Conservation (phyloP, 2,797 vertebrate species). For the Bovichtus diacanthus region DNA sequence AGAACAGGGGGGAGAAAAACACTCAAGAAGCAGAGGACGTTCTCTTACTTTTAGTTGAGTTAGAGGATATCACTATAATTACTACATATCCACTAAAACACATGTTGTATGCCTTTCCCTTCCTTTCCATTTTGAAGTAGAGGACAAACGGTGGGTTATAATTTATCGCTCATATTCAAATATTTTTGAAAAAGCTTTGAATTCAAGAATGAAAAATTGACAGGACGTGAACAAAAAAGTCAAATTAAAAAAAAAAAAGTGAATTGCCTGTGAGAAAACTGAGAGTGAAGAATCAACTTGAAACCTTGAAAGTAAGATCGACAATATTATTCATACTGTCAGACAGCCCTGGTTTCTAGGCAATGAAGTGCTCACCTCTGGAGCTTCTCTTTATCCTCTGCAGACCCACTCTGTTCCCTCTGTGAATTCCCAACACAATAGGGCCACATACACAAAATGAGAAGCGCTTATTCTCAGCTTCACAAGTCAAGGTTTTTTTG, state of each 20-base stretch:
- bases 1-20: not conserved
- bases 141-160: not conserved
- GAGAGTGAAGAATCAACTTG: slow-evolving; percentile 20
- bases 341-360: slow-evolving; percentile 42
- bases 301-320: slow-evolving; percentile 50
- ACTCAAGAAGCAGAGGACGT: slow-evolving; percentile 3
- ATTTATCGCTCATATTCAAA: not conserved
- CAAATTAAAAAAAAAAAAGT: not conserved
- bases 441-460: slow-evolving; percentile 34
- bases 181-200: slow-evolving; percentile 15
- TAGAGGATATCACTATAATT: slow-evolving; percentile 1
- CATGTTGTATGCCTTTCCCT: not conserved
- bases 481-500: slow-evolving; percentile 50
- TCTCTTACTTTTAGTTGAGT: slow-evolving; percentile 18
- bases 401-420: slow-evolving; percentile 43
- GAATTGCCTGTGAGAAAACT: slow-evolving; percentile 29
- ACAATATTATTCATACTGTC: slow-evolving; percentile 39
- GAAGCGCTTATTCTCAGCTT: slow-evolving; percentile 34
- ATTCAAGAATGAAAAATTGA: slow-evolving; percentile 3
- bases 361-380: slow-evolving; percentile 61
- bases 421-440: slow-evolving; percentile 47
- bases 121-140: not conserved
- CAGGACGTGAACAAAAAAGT: not conserved
- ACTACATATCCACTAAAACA: not conserved
- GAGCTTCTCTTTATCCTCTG: slow-evolving; percentile 45